Base-by-base conservation (phyloP, 2,797 vertebrate species). In the Meda fulgida region DNA sequence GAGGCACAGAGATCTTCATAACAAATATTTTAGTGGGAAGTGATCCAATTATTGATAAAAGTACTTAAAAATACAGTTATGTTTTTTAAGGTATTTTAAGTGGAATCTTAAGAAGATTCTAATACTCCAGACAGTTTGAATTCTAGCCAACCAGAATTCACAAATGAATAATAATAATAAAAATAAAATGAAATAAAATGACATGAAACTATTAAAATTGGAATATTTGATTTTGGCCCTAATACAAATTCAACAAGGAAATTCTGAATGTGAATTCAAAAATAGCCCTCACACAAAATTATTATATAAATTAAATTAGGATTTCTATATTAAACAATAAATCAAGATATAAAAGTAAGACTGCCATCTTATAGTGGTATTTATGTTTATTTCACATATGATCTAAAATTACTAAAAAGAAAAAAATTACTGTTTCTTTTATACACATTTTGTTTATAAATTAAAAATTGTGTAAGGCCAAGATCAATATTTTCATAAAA, bases 11-110 rank as follows among this genome's bases (percentile, higher is more conserved):
- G 2, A 43, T 29, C 23, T 63, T 63, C 34, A 23, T 9, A 7
- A 31, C 55, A 29, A n/a, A 78, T 78, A 43, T 78, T 79, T 66
- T 79, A 79, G 60, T 67, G 63, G 14, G 4, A 79, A 79, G 48
- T 48, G 3, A 66, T 31, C 3, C 11, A 76, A 38, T 31, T 26
- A 38, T 58, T 53, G 29, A 29, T 65, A 5, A 7, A 63, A 31
- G n/a, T 43, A 63, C 26, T 78, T 10, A n/a, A 2, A 29, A 40
- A 2, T 48, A 77, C 13, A 60, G 26, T 5, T 4, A 11, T 11
- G 9, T 48, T 78, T 29, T 48, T 16, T 1, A 48, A 40, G 2
- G 38, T 29, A 43, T 48, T 79, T 21, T 14, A 65, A 48, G n/a
- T 18, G 38, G 9, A 63, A 63, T 13, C 4, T 19, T 46, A 31